These are phyloP conservation scores for Zaprionus capensis DNA, from an alignment of 1,140 invertebrate species.

Conservation along the genomic window DNA sequence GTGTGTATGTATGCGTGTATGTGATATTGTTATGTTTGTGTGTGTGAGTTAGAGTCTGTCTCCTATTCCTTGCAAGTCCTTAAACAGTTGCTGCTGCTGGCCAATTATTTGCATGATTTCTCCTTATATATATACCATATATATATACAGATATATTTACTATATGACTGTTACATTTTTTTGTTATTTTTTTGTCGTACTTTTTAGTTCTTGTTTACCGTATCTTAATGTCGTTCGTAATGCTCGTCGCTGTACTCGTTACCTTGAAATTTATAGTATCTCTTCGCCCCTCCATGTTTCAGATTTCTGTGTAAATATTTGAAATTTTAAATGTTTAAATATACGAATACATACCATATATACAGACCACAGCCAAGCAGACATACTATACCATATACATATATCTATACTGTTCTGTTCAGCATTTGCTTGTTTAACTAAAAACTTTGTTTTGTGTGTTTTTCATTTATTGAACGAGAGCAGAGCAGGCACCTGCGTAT, in stretches of 20 bases:
- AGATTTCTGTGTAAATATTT: conserved; percentile 62
- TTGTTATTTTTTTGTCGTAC: conserved; percentile 7
- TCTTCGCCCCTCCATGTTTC: background rate
- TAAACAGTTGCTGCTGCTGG: background rate
- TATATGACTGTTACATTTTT: background rate
- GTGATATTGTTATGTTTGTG: background rate
- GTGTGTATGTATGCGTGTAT: background rate
- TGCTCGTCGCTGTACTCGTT: conserved; percentile 28
- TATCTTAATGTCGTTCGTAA: conserved; percentile 51
- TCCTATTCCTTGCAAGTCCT: background rate
- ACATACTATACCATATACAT: background rate
- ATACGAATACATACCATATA: conserved; percentile 7
- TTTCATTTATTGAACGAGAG: conserved; percentile 1
- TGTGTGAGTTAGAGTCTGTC: background rate
- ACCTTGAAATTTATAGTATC: conserved; percentile 22
- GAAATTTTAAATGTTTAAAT: conserved; percentile 38
- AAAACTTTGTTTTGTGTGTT: conserved; percentile 2
- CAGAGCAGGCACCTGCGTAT: background rate
- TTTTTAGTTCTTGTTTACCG: conserved; percentile 21
- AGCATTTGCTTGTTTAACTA: background rate
- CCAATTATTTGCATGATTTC: conserved; percentile 6
- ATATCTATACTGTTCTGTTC: background rate
- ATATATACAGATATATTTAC: background rate
- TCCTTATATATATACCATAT: background rate
- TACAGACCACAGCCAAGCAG: background rate